These are phyloP conservation scores for Elymnias hypermnestra DNA, from an alignment of 1,140 invertebrate species.

Conservation along the genomic window DNA sequence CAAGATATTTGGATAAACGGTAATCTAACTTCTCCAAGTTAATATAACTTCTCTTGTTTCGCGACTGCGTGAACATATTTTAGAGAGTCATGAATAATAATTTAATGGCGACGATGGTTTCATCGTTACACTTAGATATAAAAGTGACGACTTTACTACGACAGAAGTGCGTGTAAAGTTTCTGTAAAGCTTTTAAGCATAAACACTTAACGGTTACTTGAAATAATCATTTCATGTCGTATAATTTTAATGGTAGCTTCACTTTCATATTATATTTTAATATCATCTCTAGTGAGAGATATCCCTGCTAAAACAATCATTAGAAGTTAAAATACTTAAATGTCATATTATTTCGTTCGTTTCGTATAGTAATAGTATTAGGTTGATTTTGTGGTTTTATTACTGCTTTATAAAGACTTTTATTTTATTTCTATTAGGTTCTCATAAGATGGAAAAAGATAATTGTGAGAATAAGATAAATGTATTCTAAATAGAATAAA, in stretches of 20 bases:
- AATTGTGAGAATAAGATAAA: no score
- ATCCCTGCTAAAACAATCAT: no score
- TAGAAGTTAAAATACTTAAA: no score
- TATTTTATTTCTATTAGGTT: no score
- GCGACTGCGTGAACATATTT: constrained; percentile 52
- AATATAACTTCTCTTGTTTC: constrained; percentile 58
- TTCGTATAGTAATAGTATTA: no score
- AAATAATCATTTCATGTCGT: neutral
- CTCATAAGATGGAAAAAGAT: no score
- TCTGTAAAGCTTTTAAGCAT: neutral
- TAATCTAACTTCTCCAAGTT: constrained; percentile 59
- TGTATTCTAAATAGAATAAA: no score
- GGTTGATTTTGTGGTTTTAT: no score
- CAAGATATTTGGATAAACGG: constrained; percentile 43
- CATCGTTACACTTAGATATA: neutral
- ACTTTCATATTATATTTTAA: neutral
- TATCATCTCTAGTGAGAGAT: neutral
- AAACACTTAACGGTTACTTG: neutral
- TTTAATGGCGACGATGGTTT: constrained; percentile 32
- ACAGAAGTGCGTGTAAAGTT: no score
- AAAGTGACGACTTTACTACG: no score
- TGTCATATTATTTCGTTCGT: no score
- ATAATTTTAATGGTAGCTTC: neutral
- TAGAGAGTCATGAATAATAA: constrained; percentile 53
- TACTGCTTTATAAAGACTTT: no score